Conservation (phyloP, 2,797 vertebrate genomes). For the Platyrinchus mystaceus region DNA sequence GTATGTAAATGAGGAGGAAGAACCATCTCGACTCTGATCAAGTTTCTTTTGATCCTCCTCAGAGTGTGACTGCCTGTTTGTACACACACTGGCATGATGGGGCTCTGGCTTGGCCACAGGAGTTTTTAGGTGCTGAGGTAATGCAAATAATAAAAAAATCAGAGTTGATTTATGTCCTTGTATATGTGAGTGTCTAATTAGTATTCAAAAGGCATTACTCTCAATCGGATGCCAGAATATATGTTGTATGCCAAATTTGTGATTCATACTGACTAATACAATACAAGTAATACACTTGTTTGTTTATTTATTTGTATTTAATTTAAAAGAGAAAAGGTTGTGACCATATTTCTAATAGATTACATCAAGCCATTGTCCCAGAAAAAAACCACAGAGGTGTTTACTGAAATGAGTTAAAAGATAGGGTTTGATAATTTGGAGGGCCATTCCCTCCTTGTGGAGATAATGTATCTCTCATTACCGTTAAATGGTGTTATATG, state of each 20-base stretch:
- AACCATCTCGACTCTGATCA: not conserved
- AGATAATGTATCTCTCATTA: constrained; percentile 47
- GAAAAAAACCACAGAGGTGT: not conserved
- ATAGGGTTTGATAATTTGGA: not conserved
- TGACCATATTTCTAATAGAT: not conserved
- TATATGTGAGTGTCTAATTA: not conserved
- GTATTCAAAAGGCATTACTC: constrained; percentile 19
- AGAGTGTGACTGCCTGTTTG: not conserved
- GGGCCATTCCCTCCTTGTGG: not conserved
- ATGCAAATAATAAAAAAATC: constrained; percentile 6
- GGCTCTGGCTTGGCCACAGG: accelerated
- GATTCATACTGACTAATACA: constrained; percentile 21
- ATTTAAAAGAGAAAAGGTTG: constrained; percentile 18
- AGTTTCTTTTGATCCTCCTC: not conserved
- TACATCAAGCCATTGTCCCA: not conserved
- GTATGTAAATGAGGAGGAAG: constrained; percentile 6
- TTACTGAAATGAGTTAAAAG: not conserved
- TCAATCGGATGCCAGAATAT: not conserved
- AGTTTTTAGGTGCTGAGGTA: constrained; percentile 4
- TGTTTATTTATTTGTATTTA: constrained; percentile 41
- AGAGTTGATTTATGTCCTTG: not conserved
- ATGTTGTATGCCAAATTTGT: not conserved
- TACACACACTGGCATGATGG: not conserved
- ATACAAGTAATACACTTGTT: constrained; percentile 1
- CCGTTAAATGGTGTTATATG: constrained; percentile 33